Percentiles rank a stretch among this genome's conserved stretches.
These are phyloP conservation scores for Tenebrosternarchus preto DNA, from an alignment of 2,113 vertebrate species.

Conservation along the genomic window DNA sequence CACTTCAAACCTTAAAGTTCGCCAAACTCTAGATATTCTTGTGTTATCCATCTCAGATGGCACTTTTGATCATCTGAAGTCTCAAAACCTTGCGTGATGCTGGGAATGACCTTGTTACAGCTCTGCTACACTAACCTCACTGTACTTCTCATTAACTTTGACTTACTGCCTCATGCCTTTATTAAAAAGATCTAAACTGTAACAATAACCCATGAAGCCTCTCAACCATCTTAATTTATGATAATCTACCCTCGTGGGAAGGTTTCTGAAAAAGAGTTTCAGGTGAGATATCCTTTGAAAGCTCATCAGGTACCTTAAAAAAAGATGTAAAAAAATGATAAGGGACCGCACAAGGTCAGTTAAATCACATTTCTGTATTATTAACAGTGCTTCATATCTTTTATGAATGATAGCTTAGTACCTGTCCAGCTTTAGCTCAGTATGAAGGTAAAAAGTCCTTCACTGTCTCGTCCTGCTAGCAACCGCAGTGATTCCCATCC, in stretches of 20 bases:
- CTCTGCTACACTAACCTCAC: slow-evolving; percentile 42
- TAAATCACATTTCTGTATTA: neutral
- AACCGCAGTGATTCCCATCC: slow-evolving; percentile 16
- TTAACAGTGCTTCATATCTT: neutral
- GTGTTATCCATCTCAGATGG: slow-evolving; percentile 21
- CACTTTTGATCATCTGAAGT: slow-evolving; percentile 28
- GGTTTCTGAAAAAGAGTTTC: slow-evolving; percentile 9
- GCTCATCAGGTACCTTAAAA: slow-evolving; percentile 17
- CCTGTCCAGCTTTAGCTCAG: neutral
- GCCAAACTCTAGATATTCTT: no score
- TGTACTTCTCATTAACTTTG: slow-evolving; percentile 57
- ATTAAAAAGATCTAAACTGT: slow-evolving; percentile 51
- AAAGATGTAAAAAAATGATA: neutral
- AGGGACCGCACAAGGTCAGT: slow-evolving; percentile 15
- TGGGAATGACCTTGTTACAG: slow-evolving; percentile 39
- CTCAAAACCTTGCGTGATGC: slow-evolving; percentile 27
- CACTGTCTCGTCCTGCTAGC: neutral
- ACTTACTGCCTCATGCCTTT: slow-evolving; percentile 42
- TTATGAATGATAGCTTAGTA: neutral
- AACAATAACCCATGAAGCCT: slow-evolving; percentile 46
- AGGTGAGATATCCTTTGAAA: slow-evolving; percentile 11
- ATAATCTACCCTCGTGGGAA: slow-evolving; percentile 43
- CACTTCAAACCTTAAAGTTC: no score
- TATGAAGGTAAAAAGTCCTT: neutral
- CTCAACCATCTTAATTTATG: slow-evolving; percentile 42